Base-by-base conservation (phyloP, 2,888 invertebrate genomes). In the Eubasilissa splendida region DNA sequence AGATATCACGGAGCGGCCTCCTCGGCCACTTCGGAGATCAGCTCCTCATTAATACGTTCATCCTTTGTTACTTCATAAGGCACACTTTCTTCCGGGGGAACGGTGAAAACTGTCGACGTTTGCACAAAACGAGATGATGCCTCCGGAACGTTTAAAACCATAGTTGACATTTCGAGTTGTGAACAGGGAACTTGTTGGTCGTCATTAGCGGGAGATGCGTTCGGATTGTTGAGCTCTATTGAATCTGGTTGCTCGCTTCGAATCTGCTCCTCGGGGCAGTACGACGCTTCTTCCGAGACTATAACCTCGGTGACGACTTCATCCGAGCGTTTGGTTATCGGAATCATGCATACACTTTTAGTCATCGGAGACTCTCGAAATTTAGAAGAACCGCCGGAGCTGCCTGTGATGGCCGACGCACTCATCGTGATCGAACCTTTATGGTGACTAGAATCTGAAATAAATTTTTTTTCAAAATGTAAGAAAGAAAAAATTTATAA, bases 1-100 rank as follows among this genome's bases (percentile, higher is more conserved):
- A 73, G 76, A 77, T 81, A 82, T 90, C 90, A 90, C 86, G 90
- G 90, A 68, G 87, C 86, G 59, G 90, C 90, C 84, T 91, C 90
- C 84, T 90, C 88, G 0, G 89, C 90, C 59, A 89, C 85, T 84
- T 90, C 90, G 7, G 87, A 86, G 22, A 83, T 60, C 31, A 79
- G 56, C 10, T 82, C 74, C 73, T 83, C 82, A 33, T 73, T 58
- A 33, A 58, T 53, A 22, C 31, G 63, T 54, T 66, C 77, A 8
- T 70, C 66, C 42, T 75, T 75, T 11, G 68, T 77, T 52, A 79
- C 54, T 71, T 82, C 80, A 70, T 84, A 84, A 84, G 84, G 84
- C 84, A 84, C 84, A 76, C 82, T 83, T 73, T 82, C 82, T 76
- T 78, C 80, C 7, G 82, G 80, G 56, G 54, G 75, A 31, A 65